These are phyloP conservation scores for Agonopterix alstromeriana DNA, from an alignment of 2,888 invertebrate species.

Conservation along the genomic window DNA sequence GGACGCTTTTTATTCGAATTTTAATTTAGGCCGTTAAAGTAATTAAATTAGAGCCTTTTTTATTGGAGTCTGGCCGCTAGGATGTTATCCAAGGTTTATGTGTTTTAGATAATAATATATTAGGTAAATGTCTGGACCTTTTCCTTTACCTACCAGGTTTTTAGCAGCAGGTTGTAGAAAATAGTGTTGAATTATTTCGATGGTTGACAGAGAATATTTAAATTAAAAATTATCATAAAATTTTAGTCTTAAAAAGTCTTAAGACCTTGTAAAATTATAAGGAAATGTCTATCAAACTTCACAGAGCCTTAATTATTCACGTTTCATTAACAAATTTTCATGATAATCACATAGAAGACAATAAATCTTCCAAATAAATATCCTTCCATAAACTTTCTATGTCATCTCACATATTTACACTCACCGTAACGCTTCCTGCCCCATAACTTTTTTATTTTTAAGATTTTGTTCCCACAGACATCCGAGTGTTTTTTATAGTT, in stretches of 20 bases:
- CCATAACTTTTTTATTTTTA: slow-evolving; percentile 57
- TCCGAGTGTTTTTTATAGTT: slow-evolving; percentile 44
- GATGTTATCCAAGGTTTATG: not conserved
- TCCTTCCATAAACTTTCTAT: slow-evolving; percentile 55
- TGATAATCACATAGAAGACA: no score
- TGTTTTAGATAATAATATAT: not conserved
- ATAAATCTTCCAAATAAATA: slow-evolving; percentile 64
- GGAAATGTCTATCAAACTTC: no score
- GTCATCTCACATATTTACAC: slow-evolving; percentile 68
- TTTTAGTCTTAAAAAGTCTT: no score
- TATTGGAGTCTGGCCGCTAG: slow-evolving; percentile 2
- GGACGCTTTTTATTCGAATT: slow-evolving; percentile 29
- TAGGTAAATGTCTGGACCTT: no score
- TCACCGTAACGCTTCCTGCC: slow-evolving; percentile 60
- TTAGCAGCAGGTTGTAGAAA: no score
- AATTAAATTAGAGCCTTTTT: slow-evolving; percentile 36
- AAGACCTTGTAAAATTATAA: no score
- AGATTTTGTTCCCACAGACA: slow-evolving; percentile 60
- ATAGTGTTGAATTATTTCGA: no score
- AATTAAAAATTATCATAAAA: no score
- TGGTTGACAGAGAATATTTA: no score
- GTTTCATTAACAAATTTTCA: no score
- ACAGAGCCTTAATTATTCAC: no score
- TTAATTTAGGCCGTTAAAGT: slow-evolving; percentile 31
- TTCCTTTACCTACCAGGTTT: no score